Evolutionary conservation across 1,140 invertebrate genomes (phyloP), one percentile per base, ranked within the genome.

Genomic region (Atta cephalotes): DNA sequence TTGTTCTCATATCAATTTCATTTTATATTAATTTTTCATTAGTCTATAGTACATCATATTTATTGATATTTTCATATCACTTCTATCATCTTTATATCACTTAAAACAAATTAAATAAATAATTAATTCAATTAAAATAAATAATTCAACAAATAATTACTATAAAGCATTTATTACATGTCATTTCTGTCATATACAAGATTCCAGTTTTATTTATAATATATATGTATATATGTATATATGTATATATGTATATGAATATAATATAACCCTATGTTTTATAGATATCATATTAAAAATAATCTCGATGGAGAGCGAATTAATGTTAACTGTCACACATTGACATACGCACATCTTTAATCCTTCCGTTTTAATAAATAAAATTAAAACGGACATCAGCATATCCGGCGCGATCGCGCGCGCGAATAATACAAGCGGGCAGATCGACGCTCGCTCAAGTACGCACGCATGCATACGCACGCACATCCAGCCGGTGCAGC

Each of bases 401-500:
- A n/a, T 45, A 35, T 45, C 35, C 65, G 65, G 35, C 39, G 39
- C 65, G 35, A 66, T 70, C 21, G 21, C 49, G 60, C 21, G 28
- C 60, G 45, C 49, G 72, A 9, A 21, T 45, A 39, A 60, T 16
- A 6, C 51, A 6, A 45, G 10, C 53, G 21, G 18, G 68, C 56
- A 21, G 45, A 14, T 25, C 39, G 39, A 63, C 25, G 35, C 12
- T 49, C 21, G 28, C 4, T 2, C 58, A 21, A 14, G 9, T 18
- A 62, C 53, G 16, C 39, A 51, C 39, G 58, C 18, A 31, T 53
- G 25, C 10, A 28, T 58, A 35, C 45, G 16, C 12, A 16, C 28
- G 45, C 28, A 53, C 53, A 45, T 71, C 49, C 10, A 72, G 31
- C 16, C 53, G 12, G 53, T 51, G 81, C 81, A 65, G 21, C 72